Conservation (phyloP, 2,797 vertebrate species). For the Aselliscus stoliczkanus region DNA sequence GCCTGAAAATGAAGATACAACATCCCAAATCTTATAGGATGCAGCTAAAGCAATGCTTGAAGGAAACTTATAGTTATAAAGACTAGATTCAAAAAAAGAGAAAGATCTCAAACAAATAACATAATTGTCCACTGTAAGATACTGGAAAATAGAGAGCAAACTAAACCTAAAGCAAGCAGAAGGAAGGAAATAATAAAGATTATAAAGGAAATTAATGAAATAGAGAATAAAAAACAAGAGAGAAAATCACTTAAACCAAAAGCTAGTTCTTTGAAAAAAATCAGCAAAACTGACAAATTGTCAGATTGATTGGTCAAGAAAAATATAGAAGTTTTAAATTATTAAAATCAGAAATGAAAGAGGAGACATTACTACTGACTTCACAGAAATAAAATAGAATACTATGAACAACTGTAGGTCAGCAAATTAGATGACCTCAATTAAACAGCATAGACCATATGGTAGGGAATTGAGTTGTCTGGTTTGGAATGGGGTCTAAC, state of each 20-base stretch:
- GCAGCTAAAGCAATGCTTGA: not conserved
- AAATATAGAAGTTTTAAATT: not conserved
- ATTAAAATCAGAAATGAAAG: not conserved
- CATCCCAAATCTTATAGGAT: not conserved
- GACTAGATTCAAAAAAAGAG: not conserved
- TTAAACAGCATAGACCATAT: not conserved
- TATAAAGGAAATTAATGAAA: not conserved
- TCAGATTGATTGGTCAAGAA: not conserved
- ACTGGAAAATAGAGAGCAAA: not conserved
- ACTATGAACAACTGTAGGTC: rapidly evolving
- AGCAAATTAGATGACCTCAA: not conserved
- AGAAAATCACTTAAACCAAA: not conserved
- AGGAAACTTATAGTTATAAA: not conserved
- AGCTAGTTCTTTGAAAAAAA: not conserved
- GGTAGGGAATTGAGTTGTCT: too few species aligned
- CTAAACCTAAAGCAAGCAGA: not conserved
- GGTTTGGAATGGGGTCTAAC: not conserved
- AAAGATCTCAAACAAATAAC: not conserved
- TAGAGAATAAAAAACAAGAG: not conserved
- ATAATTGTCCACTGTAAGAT: not conserved
- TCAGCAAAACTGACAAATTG: not conserved
- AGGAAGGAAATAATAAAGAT: not conserved
- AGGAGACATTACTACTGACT: not conserved
- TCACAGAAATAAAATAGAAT: not conserved
- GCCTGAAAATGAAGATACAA: not conserved